Evolutionary conservation across 2,113 vertebrate genomes (phyloP), one percentile per base, ranked within the genome.

Genomic region (Paramisgurnus dabryanus): DNA sequence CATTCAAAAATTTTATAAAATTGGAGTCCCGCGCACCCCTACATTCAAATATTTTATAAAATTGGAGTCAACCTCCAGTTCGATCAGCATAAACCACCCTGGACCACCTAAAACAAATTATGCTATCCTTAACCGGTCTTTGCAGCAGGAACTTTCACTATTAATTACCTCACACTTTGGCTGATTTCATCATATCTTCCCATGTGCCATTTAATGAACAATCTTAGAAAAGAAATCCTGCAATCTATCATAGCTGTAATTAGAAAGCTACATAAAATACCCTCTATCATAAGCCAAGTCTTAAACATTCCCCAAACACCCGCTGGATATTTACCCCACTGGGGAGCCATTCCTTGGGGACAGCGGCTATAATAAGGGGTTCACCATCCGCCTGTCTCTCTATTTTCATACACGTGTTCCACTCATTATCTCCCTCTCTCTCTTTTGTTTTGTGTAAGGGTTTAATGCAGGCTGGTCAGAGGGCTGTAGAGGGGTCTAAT

Each of bases 401-500:
- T 4, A 9, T 49, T 69, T 85, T 80, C 83, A 79, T 85, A 76
- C 74, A 70, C 74, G 85, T 87, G 47, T 84, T 82, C 68, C 65
- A 70, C 78, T 70, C 43, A 76, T 79, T 70, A 6, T 76, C 60
- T 67, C 79, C 79, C 79, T 81, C 55, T 71, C 49, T 57, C 63
- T 76, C 55, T 72, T 85, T 84, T 88, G 84, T 84, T 80, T 88
- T 64, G 27, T 67, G 43, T 73, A 57, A 69, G 41, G 55, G 78
- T 73, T 77, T 83, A 79, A 85, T 85, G 79, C 76, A 79, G 83
- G 66, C 72, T 87, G 88, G 87, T 89, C 87, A 79, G 87, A 86
- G 82, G 87, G 85, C 80, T 87, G 75, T 80, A 83, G 84, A 85
- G 79, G 83, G 87, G 86, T 91, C 84, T 92, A 92, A 93, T 91